Evolutionary conservation across 2,888 invertebrate species (phyloP).

Genomic region (Scaptomyza tumidula): DNA sequence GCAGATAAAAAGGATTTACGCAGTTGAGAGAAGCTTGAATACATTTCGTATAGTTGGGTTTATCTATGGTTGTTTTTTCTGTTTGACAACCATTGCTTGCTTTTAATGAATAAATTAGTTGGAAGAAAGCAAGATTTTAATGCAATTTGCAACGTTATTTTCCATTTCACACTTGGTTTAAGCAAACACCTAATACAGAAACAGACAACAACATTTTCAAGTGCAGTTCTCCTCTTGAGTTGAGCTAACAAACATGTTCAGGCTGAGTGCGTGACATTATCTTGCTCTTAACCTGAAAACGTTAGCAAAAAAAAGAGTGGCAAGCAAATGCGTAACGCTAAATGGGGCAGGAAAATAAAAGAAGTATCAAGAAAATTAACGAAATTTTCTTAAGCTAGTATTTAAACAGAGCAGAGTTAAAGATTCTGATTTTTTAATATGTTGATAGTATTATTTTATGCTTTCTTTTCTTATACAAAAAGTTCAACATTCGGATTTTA

Average conservation of each 20-base stretch:
- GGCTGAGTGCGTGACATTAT: constrained; percentile 31
- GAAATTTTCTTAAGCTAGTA: background rate
- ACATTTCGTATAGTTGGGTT: constrained; percentile 9
- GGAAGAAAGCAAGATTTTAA: constrained; percentile 29
- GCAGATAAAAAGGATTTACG: background rate
- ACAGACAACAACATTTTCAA: background rate
- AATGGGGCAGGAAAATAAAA: too few species aligned
- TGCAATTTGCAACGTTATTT: constrained; percentile 57
- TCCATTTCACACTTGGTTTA: constrained; percentile 63
- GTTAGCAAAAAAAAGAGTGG: background rate
- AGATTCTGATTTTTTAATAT: background rate
- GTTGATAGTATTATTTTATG: too few species aligned
- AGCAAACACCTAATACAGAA: constrained; percentile 15
- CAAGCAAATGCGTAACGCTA: background rate
- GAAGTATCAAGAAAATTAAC: background rate
- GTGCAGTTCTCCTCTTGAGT: background rate
- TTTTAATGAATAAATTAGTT: constrained; percentile 3
- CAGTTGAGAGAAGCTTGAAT: background rate
- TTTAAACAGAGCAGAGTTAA: background rate
- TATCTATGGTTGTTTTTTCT: background rate
- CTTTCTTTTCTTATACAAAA: too few species aligned
- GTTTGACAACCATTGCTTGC: background rate
- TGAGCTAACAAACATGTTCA: background rate
- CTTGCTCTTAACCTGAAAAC: constrained; percentile 7
- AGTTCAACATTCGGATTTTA: too few species aligned